Evolutionary conservation across 1,140 invertebrate genomes (phyloP), one percentile per base, ranked within the genome.

Genomic region (Papilio glaucus): DNA sequence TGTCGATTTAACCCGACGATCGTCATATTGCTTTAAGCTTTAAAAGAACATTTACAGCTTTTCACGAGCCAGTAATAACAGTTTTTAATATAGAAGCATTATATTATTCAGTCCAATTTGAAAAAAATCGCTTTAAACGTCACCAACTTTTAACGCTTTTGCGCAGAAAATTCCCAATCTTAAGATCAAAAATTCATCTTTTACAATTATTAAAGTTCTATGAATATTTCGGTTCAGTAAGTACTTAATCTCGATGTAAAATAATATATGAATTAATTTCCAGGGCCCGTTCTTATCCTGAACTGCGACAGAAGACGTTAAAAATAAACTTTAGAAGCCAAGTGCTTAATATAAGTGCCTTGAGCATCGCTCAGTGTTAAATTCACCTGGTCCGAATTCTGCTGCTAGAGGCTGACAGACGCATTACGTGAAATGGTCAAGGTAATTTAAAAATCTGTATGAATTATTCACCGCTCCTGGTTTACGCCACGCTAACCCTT

Each of bases 361-460:
- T 82, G 84, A 83, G 80, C 83, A 82, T 76, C 76, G 76, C 77
- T 84, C 73, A 83, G 83, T 83, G 83, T 86, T 75, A 83, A 84
- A 77, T 82, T 80, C 68, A 81, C 80, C 81, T 82, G 84, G 80
- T 79, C 21, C 49, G 21, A 57, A 78, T 84, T 77, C 79, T 80
- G 78, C 78, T 82, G 74, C 82, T 79, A 79, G 82, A 79, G 75
- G 84, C 83, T 76, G 82, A 83, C 85, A 72, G 80, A 82, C 82
- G 80, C 83, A 86, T 86, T 86, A 78, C 87, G 87, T 92, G 89
- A 91, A 91, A 92, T 91, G 89, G 89, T 92, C 88, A 92, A 92
- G 90, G 90, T 92, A 92, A 92, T 88, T 71, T 77, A 83, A 84
- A 83, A 84, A 85, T 84, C 79, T 87, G 76, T 90, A 89, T 90